Conservation (phyloP, 2,888 invertebrate species). For the Trachelus troglodyta region DNA sequence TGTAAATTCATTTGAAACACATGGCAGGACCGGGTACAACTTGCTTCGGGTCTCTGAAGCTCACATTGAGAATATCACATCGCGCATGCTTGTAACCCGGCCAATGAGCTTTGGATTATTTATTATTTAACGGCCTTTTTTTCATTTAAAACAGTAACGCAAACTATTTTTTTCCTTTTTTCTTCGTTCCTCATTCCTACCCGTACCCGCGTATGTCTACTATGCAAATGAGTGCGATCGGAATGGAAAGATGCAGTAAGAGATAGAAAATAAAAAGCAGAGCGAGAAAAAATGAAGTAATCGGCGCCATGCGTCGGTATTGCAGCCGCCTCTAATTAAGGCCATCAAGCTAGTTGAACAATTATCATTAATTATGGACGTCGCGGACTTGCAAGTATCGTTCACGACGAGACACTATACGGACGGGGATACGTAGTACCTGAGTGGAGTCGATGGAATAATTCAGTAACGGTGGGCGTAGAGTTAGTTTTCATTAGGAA, state of each 20-base stretch:
- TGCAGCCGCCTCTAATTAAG: constrained; percentile 49
- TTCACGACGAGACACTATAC: background rate
- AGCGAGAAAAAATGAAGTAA: background rate
- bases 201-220: background rate
- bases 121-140: background rate
- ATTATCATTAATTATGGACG: constrained; percentile 52
- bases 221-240: background rate
- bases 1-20: constrained; percentile 53
- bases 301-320: constrained; percentile 29
- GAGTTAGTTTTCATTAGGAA: background rate
- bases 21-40: constrained; percentile 29
- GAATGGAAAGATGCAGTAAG: background rate
- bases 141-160: background rate
- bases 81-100: background rate
- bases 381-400: constrained; percentile 19
- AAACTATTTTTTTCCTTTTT: background rate
- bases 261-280: background rate
- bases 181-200: background rate
- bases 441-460: background rate
- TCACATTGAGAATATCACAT: background rate
- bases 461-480: background rate
- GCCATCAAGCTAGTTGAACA: constrained; percentile 55
- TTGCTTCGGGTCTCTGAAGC: background rate
- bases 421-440: background rate
- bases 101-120: background rate